Conservation (phyloP, 2,797 vertebrate genomes). For the Esox masquinongy region DNA sequence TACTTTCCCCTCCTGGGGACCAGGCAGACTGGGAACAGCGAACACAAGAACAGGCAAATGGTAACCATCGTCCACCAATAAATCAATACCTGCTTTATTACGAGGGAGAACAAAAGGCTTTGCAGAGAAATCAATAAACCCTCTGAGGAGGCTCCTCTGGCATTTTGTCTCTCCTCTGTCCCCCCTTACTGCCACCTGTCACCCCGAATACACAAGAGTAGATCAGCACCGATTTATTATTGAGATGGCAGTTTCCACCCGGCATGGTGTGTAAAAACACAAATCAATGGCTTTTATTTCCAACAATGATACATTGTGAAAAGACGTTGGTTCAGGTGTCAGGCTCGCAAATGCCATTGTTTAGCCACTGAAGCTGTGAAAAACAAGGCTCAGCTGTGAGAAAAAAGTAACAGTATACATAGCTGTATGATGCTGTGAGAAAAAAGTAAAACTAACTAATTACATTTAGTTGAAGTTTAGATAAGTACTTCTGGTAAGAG, state of each 20-base stretch:
- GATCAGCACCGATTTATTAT: slow-evolving; percentile 75
- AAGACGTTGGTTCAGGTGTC: slow-evolving; percentile 53
- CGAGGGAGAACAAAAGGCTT: slow-evolving; percentile 76
- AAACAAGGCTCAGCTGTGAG: not conserved
- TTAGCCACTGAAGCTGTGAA: slow-evolving; percentile 25
- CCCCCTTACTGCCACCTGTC: slow-evolving; percentile 38
- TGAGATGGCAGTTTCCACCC: slow-evolving; percentile 66
- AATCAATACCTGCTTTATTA: slow-evolving; percentile 81
- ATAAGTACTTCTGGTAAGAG: not conserved
- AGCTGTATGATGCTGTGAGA: not conserved
- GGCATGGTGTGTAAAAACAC: slow-evolving; percentile 69
- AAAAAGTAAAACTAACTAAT: not conserved
- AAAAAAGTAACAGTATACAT: not conserved
- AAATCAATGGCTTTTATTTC: slow-evolving; percentile 75
- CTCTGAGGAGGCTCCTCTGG: slow-evolving; percentile 56
- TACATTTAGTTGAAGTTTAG: not conserved
- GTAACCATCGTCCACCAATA: slow-evolving; percentile 73
- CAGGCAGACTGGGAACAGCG: slow-evolving; percentile 40
- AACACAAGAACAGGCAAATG: slow-evolving; percentile 63
- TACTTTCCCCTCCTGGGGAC: slow-evolving; percentile 55
- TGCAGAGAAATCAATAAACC: slow-evolving; percentile 69
- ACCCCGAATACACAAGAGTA: slow-evolving; percentile 27
- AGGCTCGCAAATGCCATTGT: slow-evolving; percentile 53
- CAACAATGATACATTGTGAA: slow-evolving; percentile 64
- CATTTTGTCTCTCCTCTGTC: slow-evolving; percentile 55